Evolutionary conservation across 2,888 invertebrate species (phyloP), one percentile per base, ranked within the genome.

Genomic region (Callinectes sapidus): DNA sequence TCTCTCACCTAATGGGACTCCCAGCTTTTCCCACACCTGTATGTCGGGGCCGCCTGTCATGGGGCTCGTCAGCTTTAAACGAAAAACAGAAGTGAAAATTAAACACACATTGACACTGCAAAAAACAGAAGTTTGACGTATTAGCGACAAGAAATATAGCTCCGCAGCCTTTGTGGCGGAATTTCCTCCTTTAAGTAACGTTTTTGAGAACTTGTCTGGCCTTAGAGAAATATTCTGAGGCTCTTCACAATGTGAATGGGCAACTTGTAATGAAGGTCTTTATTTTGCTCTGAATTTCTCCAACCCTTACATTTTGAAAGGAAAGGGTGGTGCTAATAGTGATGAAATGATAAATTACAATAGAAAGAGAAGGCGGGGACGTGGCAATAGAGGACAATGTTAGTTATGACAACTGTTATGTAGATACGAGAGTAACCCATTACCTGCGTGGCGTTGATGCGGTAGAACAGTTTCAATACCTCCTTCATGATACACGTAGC

Each of bases 1-100:
- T 6, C 71, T 71, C 71, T 90, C 55, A 94, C 94, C 94, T 48
- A 87, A 87, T 23, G 94, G 94, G 16, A 94, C 92, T 3, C 94
- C 94, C 16, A 61, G 89, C 18, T 87, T 95, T 18, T 96, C 95
- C 96, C 97, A 97, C 6, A 96, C 95, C 0, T 95, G 95, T 90
- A 98, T 97, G 95, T 98, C 98, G 0, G 97, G 97, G 0, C 97
- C 97, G 0, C 97, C 97, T 87, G 96, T 96, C 13, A 96, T 95
- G 77, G 96, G 96, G 77, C 71, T 85, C 48, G 81, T 81, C 48
- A 92, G 81, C 92, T 92, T 10, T 2, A 54, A 28, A n/a, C 16
- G 28, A 16, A 32, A 5, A 32, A 48, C 3, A 39, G 3, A 16
- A 23, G 8, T 28, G 28, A 28, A n/a, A 13, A 13, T n/a, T 13